Percentiles rank a stretch among this genome's conserved stretches.
Evolutionary conservation across 2,888 invertebrate species (phyloP).

Genomic region (Eupeodes luniger): DNA sequence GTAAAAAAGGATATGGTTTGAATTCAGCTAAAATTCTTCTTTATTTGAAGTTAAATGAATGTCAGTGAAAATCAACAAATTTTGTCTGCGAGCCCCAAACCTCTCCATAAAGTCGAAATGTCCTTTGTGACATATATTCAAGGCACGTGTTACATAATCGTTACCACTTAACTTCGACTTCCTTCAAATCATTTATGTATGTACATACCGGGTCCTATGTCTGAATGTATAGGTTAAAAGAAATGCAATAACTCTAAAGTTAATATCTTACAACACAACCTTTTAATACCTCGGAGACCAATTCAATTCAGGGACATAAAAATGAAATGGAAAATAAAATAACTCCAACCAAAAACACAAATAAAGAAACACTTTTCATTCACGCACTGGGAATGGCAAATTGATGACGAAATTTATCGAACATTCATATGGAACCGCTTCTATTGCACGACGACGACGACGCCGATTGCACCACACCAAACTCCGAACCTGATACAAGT

Average conservation of each 20-base stretch:
- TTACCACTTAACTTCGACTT: neutral
- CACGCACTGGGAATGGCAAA: slow-evolving; percentile 37
- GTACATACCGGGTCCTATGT: neutral
- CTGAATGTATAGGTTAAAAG: neutral
- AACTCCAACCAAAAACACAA: neutral
- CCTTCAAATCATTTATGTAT: neutral
- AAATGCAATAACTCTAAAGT: slow-evolving; percentile 3
- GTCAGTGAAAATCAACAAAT: slow-evolving; percentile 1
- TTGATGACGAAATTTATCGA: slow-evolving; percentile 50
- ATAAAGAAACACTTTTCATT: slow-evolving; percentile 10
- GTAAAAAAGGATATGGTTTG: neutral
- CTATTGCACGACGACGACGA: neutral
- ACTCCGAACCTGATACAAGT: neutral
- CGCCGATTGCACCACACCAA: slow-evolving; percentile 3
- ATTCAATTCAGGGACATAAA: slow-evolving; percentile 50
- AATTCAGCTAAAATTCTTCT: neutral
- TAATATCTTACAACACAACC: slow-evolving; percentile 34
- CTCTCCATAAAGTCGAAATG: neutral
- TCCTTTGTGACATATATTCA: slow-evolving; percentile 1
- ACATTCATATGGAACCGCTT: slow-evolving; percentile 1
- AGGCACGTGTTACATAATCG: slow-evolving; percentile 32
- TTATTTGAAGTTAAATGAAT: neutral
- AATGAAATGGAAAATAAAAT: slow-evolving; percentile 1
- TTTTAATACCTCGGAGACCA: slow-evolving; percentile 46
- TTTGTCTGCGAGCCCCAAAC: neutral